These are phyloP conservation scores for Pegea sp. DNA, from an alignment of 23 tunicate species.

Conservation along the genomic window DNA sequence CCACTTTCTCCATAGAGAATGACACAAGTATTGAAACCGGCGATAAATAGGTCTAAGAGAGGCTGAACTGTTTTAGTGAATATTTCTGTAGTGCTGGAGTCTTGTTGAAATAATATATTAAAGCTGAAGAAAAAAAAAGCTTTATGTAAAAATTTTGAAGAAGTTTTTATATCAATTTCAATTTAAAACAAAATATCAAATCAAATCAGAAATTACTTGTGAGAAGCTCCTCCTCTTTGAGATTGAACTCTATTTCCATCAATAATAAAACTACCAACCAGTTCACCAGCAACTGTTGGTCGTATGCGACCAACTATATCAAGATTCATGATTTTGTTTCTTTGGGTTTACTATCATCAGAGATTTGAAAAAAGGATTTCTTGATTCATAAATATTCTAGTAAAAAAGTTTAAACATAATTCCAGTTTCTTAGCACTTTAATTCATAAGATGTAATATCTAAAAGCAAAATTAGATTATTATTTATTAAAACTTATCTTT, in stretches of 20 bases:
- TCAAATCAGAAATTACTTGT: constrained; percentile 32
- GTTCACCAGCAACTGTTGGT: constrained; percentile 69
- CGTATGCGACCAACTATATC: constrained; percentile 75
- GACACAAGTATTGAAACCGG: constrained; percentile 86
- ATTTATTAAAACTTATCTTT: too few relatives aligned
- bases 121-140: constrained; percentile 21
- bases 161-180: not conserved
- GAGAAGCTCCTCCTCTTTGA: constrained; percentile 76
- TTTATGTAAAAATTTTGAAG: not conserved
- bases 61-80: constrained; percentile 85
- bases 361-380: too few relatives aligned
- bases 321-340: too few relatives aligned
- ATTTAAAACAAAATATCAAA: constrained; percentile 1
- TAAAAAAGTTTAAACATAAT: too few relatives aligned
- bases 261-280: constrained; percentile 12
- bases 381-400: too few relatives aligned
- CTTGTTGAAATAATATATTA: constrained; percentile 55
- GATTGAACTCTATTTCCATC: constrained; percentile 78
- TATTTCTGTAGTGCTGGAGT: constrained; percentile 60
- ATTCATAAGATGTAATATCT: too few relatives aligned
- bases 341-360: too few relatives aligned
- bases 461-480: too few relatives aligned
- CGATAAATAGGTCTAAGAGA: constrained; percentile 65
- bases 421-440: too few relatives aligned
- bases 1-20: constrained; percentile 92